Base-by-base conservation (phyloP, 2,113 vertebrate species). In the Myrmophylax atrothorax region DNA sequence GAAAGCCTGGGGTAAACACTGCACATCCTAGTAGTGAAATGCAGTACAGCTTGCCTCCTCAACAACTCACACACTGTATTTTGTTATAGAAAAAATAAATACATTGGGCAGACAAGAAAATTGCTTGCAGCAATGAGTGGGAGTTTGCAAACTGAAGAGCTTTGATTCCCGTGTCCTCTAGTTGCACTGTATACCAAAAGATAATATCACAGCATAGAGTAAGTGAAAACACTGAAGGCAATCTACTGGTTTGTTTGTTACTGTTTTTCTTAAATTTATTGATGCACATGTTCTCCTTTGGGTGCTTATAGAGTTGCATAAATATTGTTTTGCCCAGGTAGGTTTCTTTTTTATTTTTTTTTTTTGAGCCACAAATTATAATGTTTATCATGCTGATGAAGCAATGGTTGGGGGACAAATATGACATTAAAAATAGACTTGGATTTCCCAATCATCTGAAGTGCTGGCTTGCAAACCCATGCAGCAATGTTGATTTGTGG, bases 361-460 rank as follows among this genome's bases (percentile, higher is more conserved):
- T 79, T 74, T 94, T 72, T 3, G 28, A 89, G 24, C 67, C 93
- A 96, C 95, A 97, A 93, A 97, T 96, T 97, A 95, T 90, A 93
- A 83, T 92, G 87, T 97, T 98, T 97, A 97, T 97, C 88, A 7
- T 97, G 95, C 91, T 90, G 60, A 56, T 76, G 86, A 95, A 97
- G 93, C 94, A 72, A 33, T 79, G 75, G 84, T 93, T 93, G 92
- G 75, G 95, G 91, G 93, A 98, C 96, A 97, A 97, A 95, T 90
- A 96, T 84, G 77, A 93, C 86, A 88, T 95, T 98, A 97, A 98
- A 98, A 98, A 97, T 98, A 98, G 90, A 94, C 58, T 91, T 93
- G 90, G 86, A 96, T 98, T 98, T 98, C 97, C 91, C 94, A 97
- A 96, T 96, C 88, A 89, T 93, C 46, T 87, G 90, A 79, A 92